These are phyloP conservation scores for Drosophila tripunctata DNA, from an alignment of 2,888 invertebrate genomes.

Conservation along the genomic window DNA sequence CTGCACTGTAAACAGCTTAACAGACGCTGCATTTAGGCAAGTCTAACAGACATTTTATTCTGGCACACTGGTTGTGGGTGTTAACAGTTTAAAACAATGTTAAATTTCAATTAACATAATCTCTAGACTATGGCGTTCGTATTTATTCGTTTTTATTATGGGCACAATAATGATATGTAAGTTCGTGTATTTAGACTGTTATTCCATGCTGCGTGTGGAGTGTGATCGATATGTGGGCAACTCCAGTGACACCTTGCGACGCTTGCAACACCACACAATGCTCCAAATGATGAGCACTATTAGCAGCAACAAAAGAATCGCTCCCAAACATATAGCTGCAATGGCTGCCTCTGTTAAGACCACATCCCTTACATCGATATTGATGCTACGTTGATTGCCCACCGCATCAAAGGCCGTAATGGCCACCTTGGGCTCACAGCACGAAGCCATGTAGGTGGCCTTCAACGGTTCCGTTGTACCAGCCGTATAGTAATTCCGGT, in stretches of 20 bases:
- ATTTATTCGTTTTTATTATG: background rate
- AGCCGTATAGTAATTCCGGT: conserved; percentile 87
- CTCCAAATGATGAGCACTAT: conserved; percentile 86
- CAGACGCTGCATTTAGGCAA: too few relatives aligned
- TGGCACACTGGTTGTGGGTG: too few relatives aligned
- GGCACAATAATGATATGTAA: conserved; percentile 5
- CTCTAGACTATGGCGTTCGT: background rate
- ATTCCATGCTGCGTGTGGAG: conserved; percentile 81
- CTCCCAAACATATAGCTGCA: conserved; percentile 89
- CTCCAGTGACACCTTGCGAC: conserved; percentile 86
- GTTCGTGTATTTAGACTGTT: conserved; percentile 32
- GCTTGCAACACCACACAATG: conserved; percentile 87
- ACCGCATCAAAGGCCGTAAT: conserved; percentile 88
- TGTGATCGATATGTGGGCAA: conserved; percentile 86
- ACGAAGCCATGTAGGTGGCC: conserved; percentile 89
- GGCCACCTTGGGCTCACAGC: conserved; percentile 89
- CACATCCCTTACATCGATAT: conserved; percentile 86
- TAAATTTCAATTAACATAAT: conserved; percentile 2
- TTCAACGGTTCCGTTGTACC: conserved; percentile 88
- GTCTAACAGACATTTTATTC: too few relatives aligned
- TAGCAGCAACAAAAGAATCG: conserved; percentile 87
- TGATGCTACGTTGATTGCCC: conserved; percentile 88
- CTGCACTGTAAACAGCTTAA: too few relatives aligned
- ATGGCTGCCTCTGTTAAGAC: conserved; percentile 85
- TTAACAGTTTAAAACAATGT: background rate